Evolutionary conservation across 2,888 invertebrate genomes (phyloP), one percentile per base, ranked within the genome.

Genomic region (Eubasilissa splendida): DNA sequence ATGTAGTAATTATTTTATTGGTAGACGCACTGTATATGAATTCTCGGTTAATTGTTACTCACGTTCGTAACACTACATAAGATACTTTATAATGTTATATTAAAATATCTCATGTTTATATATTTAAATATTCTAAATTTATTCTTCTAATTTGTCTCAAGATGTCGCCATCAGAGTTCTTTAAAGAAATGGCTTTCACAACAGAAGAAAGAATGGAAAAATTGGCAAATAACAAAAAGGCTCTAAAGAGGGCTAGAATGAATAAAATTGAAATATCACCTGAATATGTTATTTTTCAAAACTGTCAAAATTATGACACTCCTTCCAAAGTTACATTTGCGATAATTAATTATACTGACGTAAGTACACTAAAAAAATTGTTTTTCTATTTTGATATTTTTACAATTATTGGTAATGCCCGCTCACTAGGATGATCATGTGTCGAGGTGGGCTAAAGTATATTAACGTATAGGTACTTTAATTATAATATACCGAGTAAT

Each of bases 211-310:
- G 80, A 50, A 66, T 74, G 77, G 77, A 70, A 50, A 54, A 31
- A 5, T 68, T 76, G 4, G n/a, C n/a, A 8, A 76, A 65, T n/a
- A 42, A 54, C 59, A 73, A 77, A 65, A 77, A 81, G 59, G 63
- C 14, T 14, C 22, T 53, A 54, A 77, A 68, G 53, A 68, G 8
- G 52, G 22, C n/a, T 5, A 71, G 31, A 10, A 77, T 73, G 33
- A 71, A 58, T 10, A 77, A 65, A 53, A 8, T 80, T 9, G 56
- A 65, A 7, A 53, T 81, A 58, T 60, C 54, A 33, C 77, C 80
- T n/a, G 68, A 66, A 66, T 11, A 65, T 52, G 12, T 81, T 4
- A 50, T 81, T 14, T 81, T 81, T 59, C 75, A 81, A 78, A 78
- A 78, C 14, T 81, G 75, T 59, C 75, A 81, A 75, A 78, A 78